Conservation (phyloP, 2,797 vertebrate genomes). For the Gymnodraco acuticeps region DNA sequence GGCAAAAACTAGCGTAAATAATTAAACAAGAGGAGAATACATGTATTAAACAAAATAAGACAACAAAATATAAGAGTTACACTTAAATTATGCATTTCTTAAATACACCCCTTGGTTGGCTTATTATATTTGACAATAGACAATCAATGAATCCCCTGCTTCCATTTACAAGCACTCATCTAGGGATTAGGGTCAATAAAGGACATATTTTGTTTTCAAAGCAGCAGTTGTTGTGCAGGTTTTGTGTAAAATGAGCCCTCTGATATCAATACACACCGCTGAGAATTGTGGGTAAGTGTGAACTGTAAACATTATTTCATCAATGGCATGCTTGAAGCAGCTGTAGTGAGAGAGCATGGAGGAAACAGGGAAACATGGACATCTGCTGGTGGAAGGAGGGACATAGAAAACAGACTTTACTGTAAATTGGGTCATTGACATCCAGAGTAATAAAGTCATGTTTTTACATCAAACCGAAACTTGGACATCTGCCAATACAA, state of each 20-base stretch:
- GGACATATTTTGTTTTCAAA: constrained; percentile 8
- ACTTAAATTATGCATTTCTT: not conserved
- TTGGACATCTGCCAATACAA: not conserved
- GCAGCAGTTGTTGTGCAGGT: constrained; percentile 19
- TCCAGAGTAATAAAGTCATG: not conserved
- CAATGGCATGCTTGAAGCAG: constrained; percentile 73
- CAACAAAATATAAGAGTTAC: not conserved
- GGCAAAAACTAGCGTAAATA: not conserved
- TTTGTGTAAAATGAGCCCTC: constrained; percentile 43
- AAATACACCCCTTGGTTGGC: no score
- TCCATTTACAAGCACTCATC: not conserved
- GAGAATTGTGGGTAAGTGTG: constrained; percentile 67
- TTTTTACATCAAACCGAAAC: not conserved
- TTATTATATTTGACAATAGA: not conserved
- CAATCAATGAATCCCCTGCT: not conserved
- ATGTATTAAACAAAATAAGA: constrained; percentile 1
- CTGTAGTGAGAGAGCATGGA: constrained; percentile 11
- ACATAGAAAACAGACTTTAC: not conserved
- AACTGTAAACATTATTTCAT: constrained; percentile 71
- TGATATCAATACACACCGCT: constrained; percentile 42
- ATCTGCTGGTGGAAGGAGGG: constrained; percentile 67
- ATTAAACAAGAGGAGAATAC: not conserved
- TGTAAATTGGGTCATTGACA: constrained; percentile 12
- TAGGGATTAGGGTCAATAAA: not conserved
- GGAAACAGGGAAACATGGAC: constrained; percentile 57